These are phyloP conservation scores for Apodemus agrarius DNA, from an alignment of 2,797 vertebrate species.

Conservation along the genomic window DNA sequence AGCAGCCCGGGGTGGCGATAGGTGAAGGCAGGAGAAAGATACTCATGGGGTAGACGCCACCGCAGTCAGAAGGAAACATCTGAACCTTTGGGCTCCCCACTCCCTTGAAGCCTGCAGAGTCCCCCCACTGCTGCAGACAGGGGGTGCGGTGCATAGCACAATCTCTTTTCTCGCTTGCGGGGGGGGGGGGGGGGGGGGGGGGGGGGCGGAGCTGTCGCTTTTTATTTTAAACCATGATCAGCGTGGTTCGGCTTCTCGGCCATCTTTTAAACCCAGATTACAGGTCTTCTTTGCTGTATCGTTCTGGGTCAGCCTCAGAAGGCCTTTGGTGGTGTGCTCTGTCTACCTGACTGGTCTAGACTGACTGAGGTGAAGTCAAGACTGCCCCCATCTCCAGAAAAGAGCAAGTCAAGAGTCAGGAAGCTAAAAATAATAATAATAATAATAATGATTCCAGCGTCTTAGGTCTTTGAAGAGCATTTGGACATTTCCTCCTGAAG, in stretches of 20 bases:
- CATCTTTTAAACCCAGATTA: slow-evolving; percentile 29
- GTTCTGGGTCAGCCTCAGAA: background rate
- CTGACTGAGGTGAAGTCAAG: background rate
- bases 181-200: background rate
- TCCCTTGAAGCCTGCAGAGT: background rate
- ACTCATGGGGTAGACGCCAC: background rate
- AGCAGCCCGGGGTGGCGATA: background rate
- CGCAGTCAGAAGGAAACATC: background rate
- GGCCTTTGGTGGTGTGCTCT: background rate
- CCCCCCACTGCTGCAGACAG: background rate
- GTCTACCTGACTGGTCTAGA: background rate
- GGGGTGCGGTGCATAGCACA: fast-evolving
- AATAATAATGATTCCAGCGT: background rate
- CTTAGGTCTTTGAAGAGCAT: background rate
- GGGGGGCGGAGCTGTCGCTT: background rate
- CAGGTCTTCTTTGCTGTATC: background rate
- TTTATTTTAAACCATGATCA: background rate
- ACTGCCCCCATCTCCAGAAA: slow-evolving; percentile 31
- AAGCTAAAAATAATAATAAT: slow-evolving; percentile 21
- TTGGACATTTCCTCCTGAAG: background rate
- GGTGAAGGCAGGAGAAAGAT: background rate
- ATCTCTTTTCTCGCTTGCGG: background rate
- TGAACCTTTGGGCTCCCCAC: background rate
- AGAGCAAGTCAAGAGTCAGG: background rate
- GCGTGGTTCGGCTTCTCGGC: background rate